These are phyloP conservation scores for Malachius bipustulatus DNA, from an alignment of 2,888 invertebrate species.

Conservation along the genomic window DNA sequence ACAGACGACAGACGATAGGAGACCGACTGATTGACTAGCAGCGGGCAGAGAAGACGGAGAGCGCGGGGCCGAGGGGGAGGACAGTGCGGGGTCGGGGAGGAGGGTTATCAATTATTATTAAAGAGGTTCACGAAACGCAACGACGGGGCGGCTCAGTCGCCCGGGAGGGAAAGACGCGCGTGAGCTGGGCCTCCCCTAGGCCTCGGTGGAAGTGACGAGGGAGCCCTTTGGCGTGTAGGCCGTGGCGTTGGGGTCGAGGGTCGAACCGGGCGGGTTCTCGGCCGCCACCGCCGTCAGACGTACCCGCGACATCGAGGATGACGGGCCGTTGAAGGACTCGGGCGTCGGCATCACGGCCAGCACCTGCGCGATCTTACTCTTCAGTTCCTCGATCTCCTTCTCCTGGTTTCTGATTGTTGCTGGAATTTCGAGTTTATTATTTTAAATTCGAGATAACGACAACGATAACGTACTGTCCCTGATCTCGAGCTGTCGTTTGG, in stretches of 20 bases:
- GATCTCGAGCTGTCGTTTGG: slow-evolving; percentile 79
- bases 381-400: slow-evolving; percentile 82
- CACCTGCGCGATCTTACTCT: slow-evolving; percentile 83
- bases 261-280: slow-evolving; percentile 35
- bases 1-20: no score
- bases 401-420: slow-evolving; percentile 47
- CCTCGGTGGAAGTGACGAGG: slow-evolving; percentile 47
- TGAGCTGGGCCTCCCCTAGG: slow-evolving; percentile 27
- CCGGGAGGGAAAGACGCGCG: slow-evolving; percentile 6
- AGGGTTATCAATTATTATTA: no score
- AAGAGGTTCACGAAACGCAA: no score
- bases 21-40: no score
- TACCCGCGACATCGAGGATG: slow-evolving; percentile 48
- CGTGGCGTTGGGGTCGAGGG: slow-evolving; percentile 81
- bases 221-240: slow-evolving; percentile 79
- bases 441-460: slow-evolving; percentile 8
- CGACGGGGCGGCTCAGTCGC: not conserved
- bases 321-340: slow-evolving; percentile 47
- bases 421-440: not conserved
- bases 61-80: no score
- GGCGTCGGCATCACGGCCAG: slow-evolving; percentile 82
- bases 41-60: no score
- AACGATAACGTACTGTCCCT: slow-evolving; percentile 58
- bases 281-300: slow-evolving; percentile 49
- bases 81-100: no score